phyloP scores from a whole-genome alignment of 1,140 invertebrate species.

The Cyphomyrmex costatus region DNA sequence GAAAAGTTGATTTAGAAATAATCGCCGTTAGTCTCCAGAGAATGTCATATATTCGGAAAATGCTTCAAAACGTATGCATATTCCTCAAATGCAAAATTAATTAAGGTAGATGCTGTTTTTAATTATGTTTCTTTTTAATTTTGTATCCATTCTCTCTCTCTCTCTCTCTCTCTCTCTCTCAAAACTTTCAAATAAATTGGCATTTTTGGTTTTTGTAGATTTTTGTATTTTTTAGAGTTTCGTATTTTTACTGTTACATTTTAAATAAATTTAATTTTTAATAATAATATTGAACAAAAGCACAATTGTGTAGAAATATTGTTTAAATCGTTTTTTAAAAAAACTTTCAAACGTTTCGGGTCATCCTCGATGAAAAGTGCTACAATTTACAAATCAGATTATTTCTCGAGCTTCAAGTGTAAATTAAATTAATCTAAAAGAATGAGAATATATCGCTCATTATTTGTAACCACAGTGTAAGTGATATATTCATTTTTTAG shows the following conservation, averaged over 20 bases:
- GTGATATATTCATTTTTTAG: too few relatives aligned
- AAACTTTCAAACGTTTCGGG: too few relatives aligned
- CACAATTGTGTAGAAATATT: background rate
- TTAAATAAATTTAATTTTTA: background rate
- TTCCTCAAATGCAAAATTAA: conserved; percentile 31
- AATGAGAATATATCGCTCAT: too few relatives aligned
- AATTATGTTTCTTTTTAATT: conserved; percentile 3
- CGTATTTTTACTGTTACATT: background rate
- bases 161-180: background rate
- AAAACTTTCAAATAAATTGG: background rate
- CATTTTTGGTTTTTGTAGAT: background rate
- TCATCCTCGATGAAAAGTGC: too few relatives aligned
- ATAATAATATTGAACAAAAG: background rate
- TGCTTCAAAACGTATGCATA: background rate
- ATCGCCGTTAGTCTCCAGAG: background rate
- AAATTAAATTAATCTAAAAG: too few relatives aligned
- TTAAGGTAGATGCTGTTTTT: conserved; percentile 20
- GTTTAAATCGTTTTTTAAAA: too few relatives aligned
- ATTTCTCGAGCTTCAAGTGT: too few relatives aligned
- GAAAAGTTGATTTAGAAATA: background rate
- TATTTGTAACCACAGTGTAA: too few relatives aligned
- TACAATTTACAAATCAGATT: too few relatives aligned
- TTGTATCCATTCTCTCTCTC: background rate
- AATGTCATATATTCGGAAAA: conserved; percentile 3
- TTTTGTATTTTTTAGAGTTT: too few relatives aligned